Conservation (phyloP, 2,797 vertebrate species). For the Melanogrammus aeglefinus region DNA sequence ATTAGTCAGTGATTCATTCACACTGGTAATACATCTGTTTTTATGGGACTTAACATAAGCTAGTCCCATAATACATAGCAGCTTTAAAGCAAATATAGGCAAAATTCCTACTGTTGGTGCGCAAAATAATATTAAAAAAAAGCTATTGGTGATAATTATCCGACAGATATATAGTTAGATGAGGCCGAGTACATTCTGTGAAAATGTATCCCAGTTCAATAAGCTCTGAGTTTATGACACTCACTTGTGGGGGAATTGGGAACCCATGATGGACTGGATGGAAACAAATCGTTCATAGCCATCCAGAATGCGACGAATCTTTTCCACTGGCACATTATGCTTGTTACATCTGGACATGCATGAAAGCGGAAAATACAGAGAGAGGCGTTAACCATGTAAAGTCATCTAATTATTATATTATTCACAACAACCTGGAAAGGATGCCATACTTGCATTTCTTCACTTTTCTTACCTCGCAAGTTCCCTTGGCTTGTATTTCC, state of each 20-base stretch:
- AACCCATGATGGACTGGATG: conserved; percentile 82
- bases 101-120: neutral
- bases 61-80: no score
- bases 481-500: conserved; percentile 93
- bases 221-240: conserved; percentile 39
- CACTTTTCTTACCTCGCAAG: conserved; percentile 82
- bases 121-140: neutral
- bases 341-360: conserved; percentile 77
- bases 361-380: neutral
- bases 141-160: neutral
- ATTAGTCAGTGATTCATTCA: no score
- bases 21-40: neutral
- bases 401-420: neutral
- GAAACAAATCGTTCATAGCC: conserved; percentile 83
- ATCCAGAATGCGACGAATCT: conserved; percentile 86
- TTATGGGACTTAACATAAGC: neutral
- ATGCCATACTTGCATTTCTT: neutral
- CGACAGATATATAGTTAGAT: neutral
- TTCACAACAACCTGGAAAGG: neutral
- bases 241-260: conserved; percentile 71
- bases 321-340: conserved; percentile 88
- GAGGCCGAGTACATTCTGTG: neutral
- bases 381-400: neutral
- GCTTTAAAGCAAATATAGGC: neutral
- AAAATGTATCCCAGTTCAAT: neutral